Conservation (phyloP, 2,888 invertebrate genomes). For the Schrankia costaestrigalis region DNA sequence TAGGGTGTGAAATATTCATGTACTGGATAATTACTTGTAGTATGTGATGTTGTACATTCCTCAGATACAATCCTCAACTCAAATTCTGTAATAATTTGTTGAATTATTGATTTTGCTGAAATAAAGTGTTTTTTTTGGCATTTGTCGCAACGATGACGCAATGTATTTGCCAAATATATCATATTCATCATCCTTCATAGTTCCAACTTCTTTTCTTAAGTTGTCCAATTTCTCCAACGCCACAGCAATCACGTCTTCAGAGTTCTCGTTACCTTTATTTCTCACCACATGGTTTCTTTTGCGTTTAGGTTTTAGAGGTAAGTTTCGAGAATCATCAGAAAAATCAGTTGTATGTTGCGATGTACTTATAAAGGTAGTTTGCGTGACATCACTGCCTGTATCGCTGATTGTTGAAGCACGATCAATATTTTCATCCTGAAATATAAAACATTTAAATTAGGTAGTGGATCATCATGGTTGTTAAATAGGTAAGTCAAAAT, state of each 20-base stretch:
- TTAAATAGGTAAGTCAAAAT: slow-evolving; percentile 12
- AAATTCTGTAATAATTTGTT: slow-evolving; percentile 10
- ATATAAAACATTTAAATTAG: slow-evolving; percentile 10
- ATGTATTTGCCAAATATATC: slow-evolving; percentile 11
- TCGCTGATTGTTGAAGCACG: slow-evolving; percentile 11
- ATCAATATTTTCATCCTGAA: slow-evolving; percentile 11
- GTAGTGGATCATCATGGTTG: slow-evolving; percentile 10
- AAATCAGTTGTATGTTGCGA: slow-evolving; percentile 12
- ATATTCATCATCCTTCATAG: slow-evolving; percentile 12
- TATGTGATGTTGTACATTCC: slow-evolving; percentile 11
- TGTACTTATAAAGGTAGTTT: slow-evolving; percentile 10
- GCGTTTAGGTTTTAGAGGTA: slow-evolving; percentile 12
- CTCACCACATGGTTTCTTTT: slow-evolving; percentile 11
- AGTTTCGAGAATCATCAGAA: slow-evolving; percentile 12
- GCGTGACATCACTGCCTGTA: slow-evolving; percentile 11
- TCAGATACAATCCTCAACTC: slow-evolving; percentile 8
- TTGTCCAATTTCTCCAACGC: slow-evolving; percentile 10
- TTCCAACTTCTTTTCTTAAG: slow-evolving; percentile 11
- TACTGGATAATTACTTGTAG: slow-evolving; percentile 13
- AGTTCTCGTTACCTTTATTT: slow-evolving; percentile 13
- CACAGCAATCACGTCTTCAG: slow-evolving; percentile 9
- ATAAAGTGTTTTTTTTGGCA: slow-evolving; percentile 12
- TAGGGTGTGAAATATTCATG: slow-evolving; percentile 13
- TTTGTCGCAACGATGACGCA: slow-evolving; percentile 11
- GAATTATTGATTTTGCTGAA: slow-evolving; percentile 12